These are phyloP conservation scores for Boulengeromyrus knoepffleri DNA, from an alignment of 2,113 vertebrate genomes.

Conservation along the genomic window DNA sequence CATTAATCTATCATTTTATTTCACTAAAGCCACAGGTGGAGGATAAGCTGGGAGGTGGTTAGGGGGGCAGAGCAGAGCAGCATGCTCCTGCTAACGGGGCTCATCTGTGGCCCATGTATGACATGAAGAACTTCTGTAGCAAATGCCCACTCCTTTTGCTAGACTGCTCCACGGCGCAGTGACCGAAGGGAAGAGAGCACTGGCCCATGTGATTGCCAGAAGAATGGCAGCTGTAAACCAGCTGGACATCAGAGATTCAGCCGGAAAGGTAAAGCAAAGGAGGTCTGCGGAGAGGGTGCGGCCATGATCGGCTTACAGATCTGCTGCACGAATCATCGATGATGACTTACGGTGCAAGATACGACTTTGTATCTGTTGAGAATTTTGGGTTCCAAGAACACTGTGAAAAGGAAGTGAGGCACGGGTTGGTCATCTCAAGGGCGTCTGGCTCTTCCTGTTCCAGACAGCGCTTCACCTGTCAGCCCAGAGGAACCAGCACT, in stretches of 20 bases:
- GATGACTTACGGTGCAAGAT: not conserved
- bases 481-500: conserved; percentile 71
- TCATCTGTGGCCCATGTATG: not conserved
- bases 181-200: conserved; percentile 62
- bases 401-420: not conserved
- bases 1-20: not conserved
- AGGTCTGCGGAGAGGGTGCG: not conserved
- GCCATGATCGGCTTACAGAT: not conserved
- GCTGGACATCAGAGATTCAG: conserved; percentile 63
- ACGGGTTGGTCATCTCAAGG: not conserved
- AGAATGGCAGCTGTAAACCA: conserved; percentile 57
- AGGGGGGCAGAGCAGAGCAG: not conserved
- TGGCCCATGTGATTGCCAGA: conserved; percentile 59
- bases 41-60: not conserved
- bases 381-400: not conserved
- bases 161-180: conserved; percentile 70
- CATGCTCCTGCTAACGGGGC: not conserved
- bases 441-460: not conserved
- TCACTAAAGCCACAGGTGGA: not conserved
- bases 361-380: not conserved
- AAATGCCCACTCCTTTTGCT: not conserved
- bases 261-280: conserved; percentile 60
- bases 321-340: not conserved
- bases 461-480: conserved; percentile 75
- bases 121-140: not conserved